Conservation (phyloP, 1,140 invertebrate genomes). For the Centruroides sculpturatus region DNA sequence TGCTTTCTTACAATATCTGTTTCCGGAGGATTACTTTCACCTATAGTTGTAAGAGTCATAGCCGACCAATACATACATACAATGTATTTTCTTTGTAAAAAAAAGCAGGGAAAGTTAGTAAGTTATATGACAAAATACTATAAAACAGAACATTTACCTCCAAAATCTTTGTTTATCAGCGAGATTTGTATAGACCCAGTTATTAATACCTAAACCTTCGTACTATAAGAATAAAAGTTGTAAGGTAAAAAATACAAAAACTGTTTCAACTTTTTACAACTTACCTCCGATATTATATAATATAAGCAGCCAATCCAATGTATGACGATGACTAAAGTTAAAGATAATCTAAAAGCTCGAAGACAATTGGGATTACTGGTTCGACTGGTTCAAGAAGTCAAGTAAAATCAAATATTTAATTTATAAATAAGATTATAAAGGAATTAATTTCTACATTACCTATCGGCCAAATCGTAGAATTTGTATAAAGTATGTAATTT, state of each 20-base stretch:
- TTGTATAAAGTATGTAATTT: slow-evolving; percentile 11
- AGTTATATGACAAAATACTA: no score
- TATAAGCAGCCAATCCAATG: slow-evolving; percentile 16
- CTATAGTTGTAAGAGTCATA: slow-evolving; percentile 15
- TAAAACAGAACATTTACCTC: slow-evolving; percentile 1
- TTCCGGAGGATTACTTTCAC: slow-evolving; percentile 9
- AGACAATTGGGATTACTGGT: slow-evolving; percentile 15
- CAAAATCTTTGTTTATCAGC: slow-evolving; percentile 9
- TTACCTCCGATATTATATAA: slow-evolving; percentile 14
- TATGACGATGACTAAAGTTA: slow-evolving; percentile 12
- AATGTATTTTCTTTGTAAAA: slow-evolving; percentile 12
- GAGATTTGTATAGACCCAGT: slow-evolving; percentile 12
- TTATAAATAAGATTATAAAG: not conserved
- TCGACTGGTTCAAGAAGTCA: slow-evolving; percentile 1
- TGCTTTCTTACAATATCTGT: slow-evolving; percentile 9
- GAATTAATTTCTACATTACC: not conserved
- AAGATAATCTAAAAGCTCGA: slow-evolving; percentile 7
- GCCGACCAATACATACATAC: slow-evolving; percentile 14
- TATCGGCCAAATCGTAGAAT: slow-evolving; percentile 15
- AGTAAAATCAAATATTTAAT: not conserved
- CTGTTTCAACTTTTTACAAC: no score
- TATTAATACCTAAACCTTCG: slow-evolving; percentile 12
- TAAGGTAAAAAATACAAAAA: no score
- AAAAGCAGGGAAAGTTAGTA: not conserved
- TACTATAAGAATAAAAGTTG: slow-evolving; percentile 4